phyloP scores from a whole-genome alignment of 2,113 vertebrate genomes.

The Eulemur macaco region DNA sequence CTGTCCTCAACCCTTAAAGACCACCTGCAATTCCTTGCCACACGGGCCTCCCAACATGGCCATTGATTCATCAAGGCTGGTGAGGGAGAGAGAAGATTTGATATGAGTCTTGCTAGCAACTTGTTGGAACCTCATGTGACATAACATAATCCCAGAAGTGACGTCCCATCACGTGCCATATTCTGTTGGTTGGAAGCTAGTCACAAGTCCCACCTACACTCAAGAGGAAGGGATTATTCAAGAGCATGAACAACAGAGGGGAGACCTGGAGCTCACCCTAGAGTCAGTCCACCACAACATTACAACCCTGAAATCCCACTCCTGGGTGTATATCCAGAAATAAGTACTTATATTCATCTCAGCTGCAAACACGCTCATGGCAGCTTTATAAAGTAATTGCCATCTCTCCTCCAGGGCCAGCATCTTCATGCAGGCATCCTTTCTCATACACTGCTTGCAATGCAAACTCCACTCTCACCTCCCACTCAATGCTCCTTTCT shows the following conservation, averaged over 20 bases:
- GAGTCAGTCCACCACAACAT: accelerated
- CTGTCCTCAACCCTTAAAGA: not conserved
- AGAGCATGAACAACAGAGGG: not conserved
- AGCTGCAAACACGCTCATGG: not conserved
- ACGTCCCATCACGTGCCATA: too few relatives aligned
- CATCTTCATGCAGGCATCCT: not conserved
- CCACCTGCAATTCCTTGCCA: not conserved
- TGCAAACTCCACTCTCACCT: not conserved
- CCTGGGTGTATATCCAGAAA: not conserved
- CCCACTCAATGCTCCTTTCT: not conserved
- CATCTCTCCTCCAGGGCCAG: not conserved
- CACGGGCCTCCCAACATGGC: not conserved
- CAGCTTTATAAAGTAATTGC: not conserved
- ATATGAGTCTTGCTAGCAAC: not conserved
- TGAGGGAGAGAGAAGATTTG: too few relatives aligned
- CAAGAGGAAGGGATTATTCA: not conserved
- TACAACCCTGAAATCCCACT: not conserved
- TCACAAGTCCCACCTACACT: too few relatives aligned
- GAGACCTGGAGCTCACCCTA: not conserved
- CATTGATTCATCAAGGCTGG: not conserved
- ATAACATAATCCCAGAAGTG: not conserved
- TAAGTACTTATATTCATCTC: not conserved
- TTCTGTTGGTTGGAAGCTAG: not conserved
- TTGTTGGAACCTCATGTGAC: not conserved
- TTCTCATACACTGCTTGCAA: not conserved